Percentiles rank a stretch among this genome's conserved stretches.
Evolutionary conservation across 2,888 invertebrate species (phyloP).

Genomic region (Horisme vitalbata): DNA sequence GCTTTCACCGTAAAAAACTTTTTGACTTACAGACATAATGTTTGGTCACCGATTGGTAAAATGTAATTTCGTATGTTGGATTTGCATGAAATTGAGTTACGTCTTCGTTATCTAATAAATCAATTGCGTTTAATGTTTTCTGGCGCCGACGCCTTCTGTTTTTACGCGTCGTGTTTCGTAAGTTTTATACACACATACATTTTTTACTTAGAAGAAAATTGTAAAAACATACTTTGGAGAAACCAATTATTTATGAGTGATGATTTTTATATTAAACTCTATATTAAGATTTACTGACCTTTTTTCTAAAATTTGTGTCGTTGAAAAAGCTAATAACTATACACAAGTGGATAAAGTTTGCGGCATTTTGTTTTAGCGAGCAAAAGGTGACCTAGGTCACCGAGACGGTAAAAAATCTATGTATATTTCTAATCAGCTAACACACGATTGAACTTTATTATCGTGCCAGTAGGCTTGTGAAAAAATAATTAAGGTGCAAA

Average conservation of each 20-base stretch:
- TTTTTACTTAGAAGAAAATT: no score
- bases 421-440: neutral
- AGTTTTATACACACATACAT: slow-evolving; percentile 4
- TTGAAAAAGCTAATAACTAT: neutral
- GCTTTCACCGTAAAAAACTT: slow-evolving; percentile 29
- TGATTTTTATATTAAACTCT: neutral
- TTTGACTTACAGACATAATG: no score
- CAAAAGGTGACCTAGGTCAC: neutral
- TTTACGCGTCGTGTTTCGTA: slow-evolving; percentile 31
- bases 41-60: slow-evolving; percentile 34
- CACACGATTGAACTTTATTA: no score
- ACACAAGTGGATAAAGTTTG: neutral
- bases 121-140: slow-evolving; percentile 34
- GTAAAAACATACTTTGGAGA: no score
- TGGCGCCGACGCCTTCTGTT: slow-evolving; percentile 34
- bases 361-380: neutral
- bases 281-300: neutral
- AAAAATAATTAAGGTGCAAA: slow-evolving; percentile 12
- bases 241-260: neutral
- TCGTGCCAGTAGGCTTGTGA: no score
- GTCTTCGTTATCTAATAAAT: slow-evolving; percentile 45
- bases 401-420: neutral
- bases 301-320: neutral
- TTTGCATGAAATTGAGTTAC: slow-evolving; percentile 40
- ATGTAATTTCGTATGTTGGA: slow-evolving; percentile 33